Percentiles rank a stretch among this genome's conserved stretches.
Conservation (phyloP, 2,888 invertebrate genomes). For the Sinhomidia bicolor region DNA sequence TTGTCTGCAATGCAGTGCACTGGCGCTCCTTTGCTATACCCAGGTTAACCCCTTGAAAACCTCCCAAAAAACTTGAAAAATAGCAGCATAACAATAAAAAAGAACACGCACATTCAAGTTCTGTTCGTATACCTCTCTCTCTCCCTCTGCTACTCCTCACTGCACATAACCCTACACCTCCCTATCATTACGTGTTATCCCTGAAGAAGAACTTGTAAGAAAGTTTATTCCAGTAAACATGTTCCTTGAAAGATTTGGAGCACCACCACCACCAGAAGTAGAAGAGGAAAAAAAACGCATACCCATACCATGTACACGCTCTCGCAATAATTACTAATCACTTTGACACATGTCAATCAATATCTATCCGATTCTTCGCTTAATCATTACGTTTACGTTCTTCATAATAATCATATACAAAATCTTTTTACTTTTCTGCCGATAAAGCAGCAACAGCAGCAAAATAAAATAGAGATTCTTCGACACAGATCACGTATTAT, state of each 20-base stretch:
- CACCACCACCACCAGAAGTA: not conserved
- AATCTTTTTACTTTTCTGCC: not conserved
- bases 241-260: conserved; percentile 54
- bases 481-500: conserved; percentile 26
- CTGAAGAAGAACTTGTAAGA: not conserved
- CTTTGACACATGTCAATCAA: conserved; percentile 73
- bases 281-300: conserved; percentile 23
- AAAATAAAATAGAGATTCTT: not conserved
- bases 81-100: not conserved
- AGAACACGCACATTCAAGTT: conserved; percentile 30
- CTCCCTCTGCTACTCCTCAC: conserved; percentile 1
- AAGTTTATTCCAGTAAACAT: conserved; percentile 32
- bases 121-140: too few relatives aligned
- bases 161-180: conserved; percentile 18
- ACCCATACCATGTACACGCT: conserved; percentile 48
- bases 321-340: conserved; percentile 70
- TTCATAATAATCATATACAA: not conserved
- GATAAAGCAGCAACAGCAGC: not conserved
- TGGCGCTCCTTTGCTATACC: not conserved
- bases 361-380: conserved; percentile 52
- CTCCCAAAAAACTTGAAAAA: not conserved
- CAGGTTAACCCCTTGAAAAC: not conserved
- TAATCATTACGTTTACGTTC: conserved; percentile 15
- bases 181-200: conserved; percentile 51
- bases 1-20: not conserved